These are phyloP conservation scores for Autographa pulchrina DNA, from an alignment of 2,888 invertebrate species.

Conservation along the genomic window DNA sequence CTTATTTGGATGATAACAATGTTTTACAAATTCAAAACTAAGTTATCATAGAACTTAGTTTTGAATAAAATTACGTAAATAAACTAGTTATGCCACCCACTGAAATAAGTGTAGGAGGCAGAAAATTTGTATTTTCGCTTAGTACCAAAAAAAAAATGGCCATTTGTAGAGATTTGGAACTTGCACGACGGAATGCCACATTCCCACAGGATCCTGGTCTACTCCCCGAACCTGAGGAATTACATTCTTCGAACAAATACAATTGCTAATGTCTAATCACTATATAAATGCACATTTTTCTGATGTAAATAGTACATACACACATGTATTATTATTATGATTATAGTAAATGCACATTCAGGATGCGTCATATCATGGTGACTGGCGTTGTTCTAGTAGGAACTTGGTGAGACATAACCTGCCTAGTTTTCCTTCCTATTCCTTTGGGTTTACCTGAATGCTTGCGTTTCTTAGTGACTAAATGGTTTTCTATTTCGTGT, in stretches of 20 bases:
- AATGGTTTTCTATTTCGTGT: neutral
- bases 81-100: too few species aligned
- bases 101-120: too few species aligned
- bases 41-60: too few species aligned
- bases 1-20: neutral
- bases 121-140: too few species aligned
- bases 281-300: neutral
- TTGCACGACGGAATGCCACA: too few species aligned
- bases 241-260: neutral
- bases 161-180: too few species aligned
- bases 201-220: too few species aligned
- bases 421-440: conserved; percentile 24
- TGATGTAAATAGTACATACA: conserved; percentile 3
- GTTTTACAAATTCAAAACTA: too few species aligned
- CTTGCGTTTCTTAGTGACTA: neutral
- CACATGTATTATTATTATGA: neutral
- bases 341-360: neutral
- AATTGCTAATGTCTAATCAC: neutral
- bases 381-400: conserved; percentile 5
- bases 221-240: too few species aligned
- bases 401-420: conserved; percentile 16
- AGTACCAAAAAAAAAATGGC: too few species aligned
- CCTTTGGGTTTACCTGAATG: neutral
- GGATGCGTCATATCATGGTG: neutral
- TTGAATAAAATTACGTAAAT: too few species aligned